Evolutionary conservation across 1,140 invertebrate species (phyloP), one percentile per base, ranked within the genome.

Genomic region (Agraylea sexmaculata): DNA sequence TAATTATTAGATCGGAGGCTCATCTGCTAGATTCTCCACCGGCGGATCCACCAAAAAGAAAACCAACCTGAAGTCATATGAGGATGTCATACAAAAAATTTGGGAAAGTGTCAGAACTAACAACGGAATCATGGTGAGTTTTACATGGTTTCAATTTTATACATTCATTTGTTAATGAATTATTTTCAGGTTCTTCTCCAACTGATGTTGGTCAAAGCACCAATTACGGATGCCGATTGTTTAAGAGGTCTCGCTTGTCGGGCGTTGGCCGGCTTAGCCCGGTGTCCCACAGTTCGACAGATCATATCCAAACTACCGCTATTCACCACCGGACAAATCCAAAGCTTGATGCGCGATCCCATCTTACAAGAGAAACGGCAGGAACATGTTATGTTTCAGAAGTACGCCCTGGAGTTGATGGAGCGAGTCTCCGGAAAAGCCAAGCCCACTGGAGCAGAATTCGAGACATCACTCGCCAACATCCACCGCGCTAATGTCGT

Each of bases 361-460:
- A 90, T 87, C 44, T 67, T 97, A 1, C 90, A 95, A 68, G 95
- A 99, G 62, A 95, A 93, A 62, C 70, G 89, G 0, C 79, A 85
- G 44, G 91, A 97, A 53, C 94, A 98, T 63, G 85, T 93, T 0
- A 81, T 81, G 56, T 98, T 99, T 64, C 93, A 95, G 62, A 92
- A 92, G 58, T 90, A 92, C 61, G 90, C 91, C 3, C 65, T 92
- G 12, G 84, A 93, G 53, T 65, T 99, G 11, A 72, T 98, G 39
- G 89, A 94, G 60, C 68, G 80, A 2, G 85, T 98, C 2, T 90
- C 88, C 15, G 91, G 93, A 2, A 91, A 91, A 67, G 78, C 80
- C 2, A 91, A 91, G 56, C 77, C 84, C 8, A 73, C 75, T 42
- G 81, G 79, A 2, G 71, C 75, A 31, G 82, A 85, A 54, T 73